Base-by-base conservation (phyloP, 2,888 invertebrate species). In the Drosophila antonietae region DNA sequence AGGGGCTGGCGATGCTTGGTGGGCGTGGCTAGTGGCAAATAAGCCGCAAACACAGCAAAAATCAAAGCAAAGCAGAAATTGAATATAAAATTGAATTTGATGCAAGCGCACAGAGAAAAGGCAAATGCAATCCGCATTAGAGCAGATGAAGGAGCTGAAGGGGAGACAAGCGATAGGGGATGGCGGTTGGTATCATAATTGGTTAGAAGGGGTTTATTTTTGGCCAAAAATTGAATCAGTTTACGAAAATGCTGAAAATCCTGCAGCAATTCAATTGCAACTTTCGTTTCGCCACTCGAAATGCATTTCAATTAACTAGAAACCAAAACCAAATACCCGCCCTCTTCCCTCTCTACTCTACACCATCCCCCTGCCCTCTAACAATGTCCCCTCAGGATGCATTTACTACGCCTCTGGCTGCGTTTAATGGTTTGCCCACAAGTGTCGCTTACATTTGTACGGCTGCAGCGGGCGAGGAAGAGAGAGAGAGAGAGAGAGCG, bases 221-320 rank as follows among this genome's bases (percentile, higher is more conserved):
- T 20, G 53, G 53, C 53, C 23, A 39, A 74, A 74, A 69, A 58
- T 66, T 43, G 59, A 70, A 74, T 77, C 64, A 65, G 51, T 41
- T 68, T 66, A 62, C 56, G 33, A 76, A 65, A 83, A 71, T 67
- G 69, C 69, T 81, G 61, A 35, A 66, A 66, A 68, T 72, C 68
- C 65, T 70, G 57, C 65, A 31, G 59, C 73, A 73, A 53, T 14
- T 53, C 81, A 59, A 64, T 81, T 84, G 67, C 69, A 70, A 70
- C 47, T 68, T 55, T 59, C 52, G 37, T 23, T 49, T 41, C 62
- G 51, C 70, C 72, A 73, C 73, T 85, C 46, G 62, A 82, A 89
- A 75, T 85, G 85, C 85, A 88, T 90, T 90, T 68, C 90, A 85
- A 85, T 85, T 85, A 85, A 90, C 73, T 81, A 68, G 49, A 51